These are phyloP conservation scores for Paradoxurus hermaphroditus DNA, from an alignment of 2,113 vertebrate species.

Conservation along the genomic window DNA sequence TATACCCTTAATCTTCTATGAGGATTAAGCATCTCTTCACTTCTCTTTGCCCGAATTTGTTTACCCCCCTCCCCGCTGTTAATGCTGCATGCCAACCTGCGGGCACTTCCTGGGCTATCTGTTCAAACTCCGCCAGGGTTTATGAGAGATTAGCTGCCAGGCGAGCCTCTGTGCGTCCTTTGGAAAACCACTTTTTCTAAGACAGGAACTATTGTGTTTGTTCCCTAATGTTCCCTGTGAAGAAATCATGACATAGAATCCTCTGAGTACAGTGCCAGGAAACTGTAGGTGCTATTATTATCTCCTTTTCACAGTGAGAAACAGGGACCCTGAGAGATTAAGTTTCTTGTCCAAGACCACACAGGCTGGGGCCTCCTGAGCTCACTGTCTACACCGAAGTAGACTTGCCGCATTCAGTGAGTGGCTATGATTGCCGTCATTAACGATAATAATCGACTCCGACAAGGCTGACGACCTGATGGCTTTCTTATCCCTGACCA, in stretches of 20 bases:
- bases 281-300: not conserved
- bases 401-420: not conserved
- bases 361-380: not conserved
- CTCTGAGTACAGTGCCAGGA: not conserved
- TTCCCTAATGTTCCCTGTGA: not conserved
- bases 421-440: not conserved
- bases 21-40: not conserved
- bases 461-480: not conserved
- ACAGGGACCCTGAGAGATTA: not conserved
- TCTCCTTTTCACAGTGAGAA: not conserved
- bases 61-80: not conserved
- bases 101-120: not conserved
- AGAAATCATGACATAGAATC: not conserved
- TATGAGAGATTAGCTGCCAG: not conserved
- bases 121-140: not conserved
- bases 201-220: not conserved
- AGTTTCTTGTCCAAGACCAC: not conserved
- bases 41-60: not conserved
- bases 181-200: not conserved
- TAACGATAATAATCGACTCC: not conserved
- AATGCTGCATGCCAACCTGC: rapidly evolving
- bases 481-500: not conserved
- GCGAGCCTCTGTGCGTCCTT: not conserved
- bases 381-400: not conserved
- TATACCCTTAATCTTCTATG: not conserved